Base-by-base conservation (phyloP, 2,888 invertebrate genomes). In the Malacosoma neustria region DNA sequence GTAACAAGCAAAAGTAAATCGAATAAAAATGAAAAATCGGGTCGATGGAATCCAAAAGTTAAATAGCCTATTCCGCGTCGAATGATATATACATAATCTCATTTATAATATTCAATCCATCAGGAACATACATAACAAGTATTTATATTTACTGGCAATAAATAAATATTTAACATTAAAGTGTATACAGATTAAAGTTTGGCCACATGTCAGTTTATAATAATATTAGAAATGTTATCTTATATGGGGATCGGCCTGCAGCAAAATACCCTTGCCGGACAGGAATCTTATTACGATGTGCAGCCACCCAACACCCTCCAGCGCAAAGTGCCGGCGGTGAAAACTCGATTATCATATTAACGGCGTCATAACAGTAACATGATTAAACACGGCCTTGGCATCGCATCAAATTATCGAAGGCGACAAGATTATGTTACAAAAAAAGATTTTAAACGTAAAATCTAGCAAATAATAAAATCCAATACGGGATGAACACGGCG, bases 401-500 rank as follows among this genome's bases (percentile, higher is more conserved):
- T 22, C 22, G 22, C 22, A 22, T 22, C 9, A 22, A 22, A 22
- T 22, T 22, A 22, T n/a, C n/a, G n/a, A n/a, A 22, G 5, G 6
- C 22, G 9, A 5, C 6, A 22, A 7, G 22, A 22, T 22, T 9
- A 9, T 22, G 9, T 22, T 22, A 22, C 5, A 22, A 9, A 22
- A 22, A 22, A 9, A 3, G 9, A 9, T 9, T 22, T 22, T 22
- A 7, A 22, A 7, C 9, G 22, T 7, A 22, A 22, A 22, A 22
- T 22, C 9, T 5, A 22, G 5, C 22, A 22, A 22, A 22, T 22
- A 5, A 9, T 2, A 22, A 22, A 22, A 4, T 22, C 3, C 5
- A 9, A 22, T 22, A 22, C 4, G 2, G 22, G 30, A 42, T 37
- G 30, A 42, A 42, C 32, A 39, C 33, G 12, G 30, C 37, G 29